Evolutionary conservation across 2,888 invertebrate genomes (phyloP), one percentile per base, ranked within the genome.

Genomic region (Drosophila cognata): DNA sequence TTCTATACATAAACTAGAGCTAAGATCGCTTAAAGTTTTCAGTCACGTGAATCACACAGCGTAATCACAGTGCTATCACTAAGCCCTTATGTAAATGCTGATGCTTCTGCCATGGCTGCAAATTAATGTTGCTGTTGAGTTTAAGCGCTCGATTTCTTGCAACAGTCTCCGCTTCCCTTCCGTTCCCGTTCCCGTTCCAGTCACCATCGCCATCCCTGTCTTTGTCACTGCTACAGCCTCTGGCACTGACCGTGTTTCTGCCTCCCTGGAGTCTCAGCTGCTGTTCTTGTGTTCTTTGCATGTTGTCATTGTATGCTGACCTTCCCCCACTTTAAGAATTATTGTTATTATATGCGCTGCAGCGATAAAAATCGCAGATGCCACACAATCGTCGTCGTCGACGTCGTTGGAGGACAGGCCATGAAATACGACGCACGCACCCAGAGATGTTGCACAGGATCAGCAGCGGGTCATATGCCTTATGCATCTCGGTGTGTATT

Each of bases 311-410:
- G 79, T 79, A 63, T 59, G 74, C 81, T 90, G 88, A 87, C 89
- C 88, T 85, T 84, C 92, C 89, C 90, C 90, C 92, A 91, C 91
- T 92, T 91, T 88, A 92, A 92, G 91, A 92, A 90, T 92, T 92
- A 92, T 92, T 91, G 90, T 92, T 92, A 92, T 91, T 92, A 91
- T 91, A 91, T 90, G 89, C 86, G 84, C 73, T 88, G 83, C 88
- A 75, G 76, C 87, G 89, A 88, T 90, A 89, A 90, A 90, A 88
- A 90, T 88, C 91, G 89, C 88, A 90, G 87, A 87, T 87, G 86
- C 90, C 86, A 90, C 89, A 88, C 89, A 87, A 89, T 80, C 70
- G 84, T 80, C 68, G 74, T 61, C 67, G 82, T 71, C 72, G 67
- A 48, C 83, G 64, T 64, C 77, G 79, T 71, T 85, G 88, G 86